Conservation (phyloP, 2,113 vertebrate species). For the Machaerirhynchus nigripectus region DNA sequence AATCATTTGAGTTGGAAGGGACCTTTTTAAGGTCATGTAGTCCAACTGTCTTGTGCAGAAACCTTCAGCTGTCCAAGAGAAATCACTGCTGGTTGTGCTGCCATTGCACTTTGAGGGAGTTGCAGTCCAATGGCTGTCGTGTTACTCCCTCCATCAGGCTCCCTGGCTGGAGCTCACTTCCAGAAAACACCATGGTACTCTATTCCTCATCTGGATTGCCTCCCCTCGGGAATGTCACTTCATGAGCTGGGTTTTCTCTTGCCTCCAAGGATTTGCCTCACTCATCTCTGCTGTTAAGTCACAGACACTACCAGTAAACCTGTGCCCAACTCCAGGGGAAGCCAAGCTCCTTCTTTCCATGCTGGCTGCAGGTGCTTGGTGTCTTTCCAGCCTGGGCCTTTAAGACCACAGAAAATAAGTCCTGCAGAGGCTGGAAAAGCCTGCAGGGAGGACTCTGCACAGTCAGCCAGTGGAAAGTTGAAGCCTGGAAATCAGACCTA, state of each 20-base stretch:
- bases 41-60: neutral
- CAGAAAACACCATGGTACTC: neutral
- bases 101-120: neutral
- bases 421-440: neutral
- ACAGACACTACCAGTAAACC: neutral
- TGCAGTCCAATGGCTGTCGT: neutral
- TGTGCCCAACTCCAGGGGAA: neutral
- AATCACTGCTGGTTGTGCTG: accelerated
- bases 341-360: neutral
- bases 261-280: neutral
- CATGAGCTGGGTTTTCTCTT: neutral
- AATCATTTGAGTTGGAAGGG: neutral
- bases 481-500: neutral
- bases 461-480: neutral
- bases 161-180: neutral
- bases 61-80: neutral
- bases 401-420: neutral
- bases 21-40: neutral
- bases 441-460: neutral
- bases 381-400: neutral
- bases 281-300: neutral
- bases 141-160: neutral
- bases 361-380: neutral
- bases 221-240: neutral
- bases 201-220: neutral